Evolutionary conservation across 2,888 invertebrate genomes (phyloP).

Genomic region (Poecilobothrus nobilitatus): DNA sequence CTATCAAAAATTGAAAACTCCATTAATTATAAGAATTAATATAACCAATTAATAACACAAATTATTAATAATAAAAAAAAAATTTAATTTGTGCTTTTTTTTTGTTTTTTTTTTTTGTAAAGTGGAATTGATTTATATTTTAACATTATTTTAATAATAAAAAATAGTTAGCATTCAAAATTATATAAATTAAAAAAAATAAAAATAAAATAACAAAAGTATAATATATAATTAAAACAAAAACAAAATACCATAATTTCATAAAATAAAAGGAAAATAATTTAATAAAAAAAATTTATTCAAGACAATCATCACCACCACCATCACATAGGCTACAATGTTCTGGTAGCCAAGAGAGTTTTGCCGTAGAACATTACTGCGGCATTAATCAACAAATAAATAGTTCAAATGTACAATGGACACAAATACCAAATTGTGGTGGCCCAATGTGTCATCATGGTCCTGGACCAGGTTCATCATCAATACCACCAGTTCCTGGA

Average conservation of each 20-base stretch:
- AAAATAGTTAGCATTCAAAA: background rate
- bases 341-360: conserved; percentile 48
- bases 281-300: conserved; percentile 43
- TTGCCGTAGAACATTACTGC: conserved; percentile 46
- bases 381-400: conserved; percentile 32
- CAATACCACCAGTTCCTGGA: conserved; percentile 26
- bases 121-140: too few relatives aligned
- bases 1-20: too few relatives aligned
- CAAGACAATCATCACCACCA: conserved; percentile 45
- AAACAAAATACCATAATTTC: background rate
- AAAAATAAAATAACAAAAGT: background rate
- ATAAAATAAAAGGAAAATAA: conserved; percentile 18
- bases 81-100: too few relatives aligned
- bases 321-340: conserved; percentile 46
- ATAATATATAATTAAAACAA: background rate
- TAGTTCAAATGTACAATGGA: conserved; percentile 28
- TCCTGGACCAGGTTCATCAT: conserved; percentile 31
- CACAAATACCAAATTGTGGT: conserved; percentile 24
- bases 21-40: too few relatives aligned
- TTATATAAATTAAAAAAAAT: background rate
- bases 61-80: too few relatives aligned
- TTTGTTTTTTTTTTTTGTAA: too few relatives aligned
- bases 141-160: too few relatives aligned
- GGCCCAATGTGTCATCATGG: conserved; percentile 35
- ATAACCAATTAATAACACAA: too few relatives aligned